phyloP scores from a whole-genome alignment of 2,888 invertebrate genomes.

The Sarcophaga rosellei region DNA sequence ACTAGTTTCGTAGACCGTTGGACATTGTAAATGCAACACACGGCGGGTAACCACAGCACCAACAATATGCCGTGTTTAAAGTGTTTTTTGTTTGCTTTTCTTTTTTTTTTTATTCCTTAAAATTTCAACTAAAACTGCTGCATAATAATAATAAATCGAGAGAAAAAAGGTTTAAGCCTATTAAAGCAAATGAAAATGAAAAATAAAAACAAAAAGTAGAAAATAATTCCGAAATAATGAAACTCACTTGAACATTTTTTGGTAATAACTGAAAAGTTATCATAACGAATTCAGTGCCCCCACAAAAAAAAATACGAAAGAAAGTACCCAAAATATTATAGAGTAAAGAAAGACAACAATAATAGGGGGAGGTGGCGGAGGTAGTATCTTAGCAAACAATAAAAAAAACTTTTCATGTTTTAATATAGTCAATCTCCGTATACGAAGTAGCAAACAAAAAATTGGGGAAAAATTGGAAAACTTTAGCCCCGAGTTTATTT shows the following conservation, averaged over 20 bases:
- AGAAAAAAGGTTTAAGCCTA: slow-evolving; percentile 14
- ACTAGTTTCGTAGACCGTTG: slow-evolving; percentile 30
- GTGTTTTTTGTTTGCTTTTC: too few relatives aligned
- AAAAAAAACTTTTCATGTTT: slow-evolving; percentile 50
- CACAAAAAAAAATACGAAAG: neutral
- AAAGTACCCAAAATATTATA: slow-evolving; percentile 27
- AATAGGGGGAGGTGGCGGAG: neutral
- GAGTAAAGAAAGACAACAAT: slow-evolving; percentile 48
- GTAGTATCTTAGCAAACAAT: slow-evolving; percentile 51
- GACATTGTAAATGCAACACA: too few relatives aligned
- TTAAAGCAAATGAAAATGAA: slow-evolving; percentile 21
- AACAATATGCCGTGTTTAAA: too few relatives aligned
- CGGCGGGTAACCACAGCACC: too few relatives aligned
- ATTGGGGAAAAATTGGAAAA: neutral
- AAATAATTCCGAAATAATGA: neutral
- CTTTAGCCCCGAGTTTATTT: slow-evolving; percentile 9
- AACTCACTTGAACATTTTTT: neutral
- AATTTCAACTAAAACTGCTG: too few relatives aligned
- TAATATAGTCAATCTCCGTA: slow-evolving; percentile 49
- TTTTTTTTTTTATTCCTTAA: too few relatives aligned
- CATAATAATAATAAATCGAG: too few relatives aligned
- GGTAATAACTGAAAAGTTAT: too few relatives aligned
- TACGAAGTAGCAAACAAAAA: neutral
- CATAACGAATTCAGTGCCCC: too few relatives aligned
- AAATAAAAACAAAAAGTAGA: slow-evolving; percentile 14